Base-by-base conservation (phyloP, 1,140 invertebrate species). In the Procambarus virginalis region DNA sequence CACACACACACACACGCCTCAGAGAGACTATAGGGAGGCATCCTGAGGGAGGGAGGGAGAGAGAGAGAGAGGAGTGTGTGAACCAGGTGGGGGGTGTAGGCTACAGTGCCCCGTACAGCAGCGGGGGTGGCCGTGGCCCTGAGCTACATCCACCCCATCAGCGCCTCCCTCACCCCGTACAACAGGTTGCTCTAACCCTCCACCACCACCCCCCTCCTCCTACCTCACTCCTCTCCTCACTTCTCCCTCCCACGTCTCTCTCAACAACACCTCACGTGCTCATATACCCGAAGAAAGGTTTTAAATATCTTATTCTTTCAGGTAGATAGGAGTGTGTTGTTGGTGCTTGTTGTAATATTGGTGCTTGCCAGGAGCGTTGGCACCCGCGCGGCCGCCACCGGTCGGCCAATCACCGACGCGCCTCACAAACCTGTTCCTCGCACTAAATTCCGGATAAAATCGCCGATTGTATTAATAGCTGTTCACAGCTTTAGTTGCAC, bases 81-180 rank as follows among this genome's bases (percentile, higher is more conserved):
- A 34, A 34, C 34, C 34, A 34, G 34, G 34, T 34, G 34, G 34
- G 34, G 34, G 51, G 8, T 55, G 51, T 55, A 55, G 51, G 51
- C 8, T 8, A 5, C 8, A 55, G 8, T 8, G 12, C 51, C 51
- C 51, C 8, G 8, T 55, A 55, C 51, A 55, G 9, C 51, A 20
- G 10, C 51, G 49, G 22, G 49, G 48, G 75, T 86, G 84, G 84
- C 84, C 84, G 75, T 86, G 84, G 84, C 84, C 84, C 84, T 86
- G 84, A 86, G 84, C 84, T 77, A 86, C 73, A 77, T 86, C 45
- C 48, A 14, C 73, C 83, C 51, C 55, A 48, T 58, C 51, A n/a
- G 20, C 20, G 48, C 84, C 75, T 45, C 84, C 83, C 46, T 45
- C n/a, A 20, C 49, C 34, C 51, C 84, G 34, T 34, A 34, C 51